Base-by-base conservation (phyloP, 2,888 invertebrate genomes). In the Monopis laevigella region DNA sequence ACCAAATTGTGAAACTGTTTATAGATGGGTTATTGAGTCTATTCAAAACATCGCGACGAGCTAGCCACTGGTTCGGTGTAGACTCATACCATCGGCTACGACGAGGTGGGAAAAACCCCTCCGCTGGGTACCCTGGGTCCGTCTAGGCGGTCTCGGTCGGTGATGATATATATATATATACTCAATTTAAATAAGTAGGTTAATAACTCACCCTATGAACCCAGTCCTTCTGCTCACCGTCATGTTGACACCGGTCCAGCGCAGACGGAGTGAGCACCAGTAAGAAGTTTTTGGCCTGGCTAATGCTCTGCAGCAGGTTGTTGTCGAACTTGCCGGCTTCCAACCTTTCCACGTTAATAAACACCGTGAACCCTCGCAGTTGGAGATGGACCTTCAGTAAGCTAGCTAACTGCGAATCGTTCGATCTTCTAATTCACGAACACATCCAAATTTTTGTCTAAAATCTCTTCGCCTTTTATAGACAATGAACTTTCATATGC, bases 301-400 rank as follows among this genome's bases (percentile, higher is more conserved):
- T 88, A 65, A 99, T 98, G 74, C 97, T 98, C 72, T 97, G 95
- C 48, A 99, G 82, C 38, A 99, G 82, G 63, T 97, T 97, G 63
- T 98, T 98, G 70, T 99, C 98, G 71, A 99, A 99, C 80, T 99
- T 99, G 29, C 99, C 99, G 17, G 98, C 99, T 70, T 98, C 95
- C 46, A 99, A 80, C 53, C 97, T 84, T 69, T 99, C 99, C 43
- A 99, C 98, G 61, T 99, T 99, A 51, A 99, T 96, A 69, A 99
- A 99, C 17, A 98, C 98, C 17, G 94, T 90, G 73, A 96, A 98
- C 1, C 97, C 97, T 56, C 97, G 83, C 45, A 99, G 80, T 69
- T 98, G 96, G 39, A 99, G 84, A 62, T 99, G 98, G 24, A 99
- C 98, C 81, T 98, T 98, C 49, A 99, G 83, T 54, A 95, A 82